These are phyloP conservation scores for Drosophila birchii DNA, from an alignment of 2,888 invertebrate species.

Conservation along the genomic window DNA sequence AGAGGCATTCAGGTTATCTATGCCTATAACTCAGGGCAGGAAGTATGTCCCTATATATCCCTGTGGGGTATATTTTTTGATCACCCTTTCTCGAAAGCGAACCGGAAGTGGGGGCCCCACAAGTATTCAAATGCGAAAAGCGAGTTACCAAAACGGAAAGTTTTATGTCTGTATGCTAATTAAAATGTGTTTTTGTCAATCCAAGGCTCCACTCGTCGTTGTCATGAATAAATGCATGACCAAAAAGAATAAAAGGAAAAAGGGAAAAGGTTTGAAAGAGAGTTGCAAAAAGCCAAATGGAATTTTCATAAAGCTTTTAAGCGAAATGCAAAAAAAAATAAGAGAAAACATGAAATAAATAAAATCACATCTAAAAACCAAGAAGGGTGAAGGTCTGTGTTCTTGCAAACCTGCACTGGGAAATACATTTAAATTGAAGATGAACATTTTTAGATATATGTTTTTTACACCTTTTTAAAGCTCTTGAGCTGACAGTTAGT, in stretches of 20 bases:
- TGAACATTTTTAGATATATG: background rate
- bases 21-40: constrained; percentile 14
- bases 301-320: constrained; percentile 52
- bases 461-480: background rate
- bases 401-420: background rate
- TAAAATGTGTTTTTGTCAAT: constrained; percentile 42
- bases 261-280: constrained; percentile 29
- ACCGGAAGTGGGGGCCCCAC: constrained; percentile 10
- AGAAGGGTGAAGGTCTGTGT: background rate
- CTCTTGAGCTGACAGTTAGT: background rate
- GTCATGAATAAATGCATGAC: constrained; percentile 40
- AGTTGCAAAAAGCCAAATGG: constrained; percentile 47
- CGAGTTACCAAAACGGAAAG: constrained; percentile 27
- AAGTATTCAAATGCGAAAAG: constrained; percentile 37
- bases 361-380: constrained; percentile 26
- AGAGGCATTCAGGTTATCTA: constrained; percentile 21
- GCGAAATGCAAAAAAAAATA: constrained; percentile 13
- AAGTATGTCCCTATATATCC: background rate
- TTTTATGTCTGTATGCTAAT: constrained; percentile 44
- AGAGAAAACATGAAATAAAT: constrained; percentile 14
- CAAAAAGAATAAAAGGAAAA: constrained; percentile 13
- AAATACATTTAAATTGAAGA: background rate
- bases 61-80: background rate
- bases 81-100: background rate
- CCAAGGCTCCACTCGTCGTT: constrained; percentile 5